Conservation (phyloP, 1,140 invertebrate genomes). For the Pachypeltis micranthus region DNA sequence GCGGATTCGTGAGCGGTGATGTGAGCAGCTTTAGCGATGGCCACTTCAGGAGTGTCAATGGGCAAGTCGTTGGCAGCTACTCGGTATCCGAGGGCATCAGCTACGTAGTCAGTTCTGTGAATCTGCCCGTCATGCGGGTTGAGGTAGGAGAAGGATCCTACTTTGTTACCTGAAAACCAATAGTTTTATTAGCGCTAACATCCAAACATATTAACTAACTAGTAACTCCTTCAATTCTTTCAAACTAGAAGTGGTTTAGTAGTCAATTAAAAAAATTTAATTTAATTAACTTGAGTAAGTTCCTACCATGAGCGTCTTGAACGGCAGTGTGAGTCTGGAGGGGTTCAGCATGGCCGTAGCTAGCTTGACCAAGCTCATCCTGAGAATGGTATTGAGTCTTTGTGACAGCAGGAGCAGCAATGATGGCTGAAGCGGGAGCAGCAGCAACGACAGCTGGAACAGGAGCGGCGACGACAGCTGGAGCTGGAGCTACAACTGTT, state of each 20-base stretch:
- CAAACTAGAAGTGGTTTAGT: no score
- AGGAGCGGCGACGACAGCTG: constrained; percentile 12
- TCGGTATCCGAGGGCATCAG: constrained; percentile 41
- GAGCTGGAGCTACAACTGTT: constrained; percentile 13
- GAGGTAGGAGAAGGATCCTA: constrained; percentile 43
- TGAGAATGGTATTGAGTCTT: constrained; percentile 43
- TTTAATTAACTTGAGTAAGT: background rate
- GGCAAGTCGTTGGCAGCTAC: constrained; percentile 41
- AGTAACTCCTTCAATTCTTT: no score
- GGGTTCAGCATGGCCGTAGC: constrained; percentile 43
- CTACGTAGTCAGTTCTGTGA: constrained; percentile 41
- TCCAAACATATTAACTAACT: no score
- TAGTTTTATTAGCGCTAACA: no score
- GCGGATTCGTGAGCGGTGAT: constrained; percentile 12
- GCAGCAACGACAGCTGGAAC: constrained; percentile 19
- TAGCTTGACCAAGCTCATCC: constrained; percentile 43
- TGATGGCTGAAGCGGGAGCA: constrained; percentile 23
- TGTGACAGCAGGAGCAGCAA: constrained; percentile 26
- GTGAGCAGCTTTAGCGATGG: constrained; percentile 30
- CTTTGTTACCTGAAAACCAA: constrained; percentile 35
- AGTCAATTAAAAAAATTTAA: no score
- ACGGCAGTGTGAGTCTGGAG: constrained; percentile 42
- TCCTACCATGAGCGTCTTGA: constrained; percentile 25
- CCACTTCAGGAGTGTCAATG: constrained; percentile 26
- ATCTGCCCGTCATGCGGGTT: constrained; percentile 39